Percentiles rank a stretch among this genome's conserved stretches.
Evolutionary conservation across 1,140 invertebrate genomes (phyloP).

Genomic region (Nephila pilipes): DNA sequence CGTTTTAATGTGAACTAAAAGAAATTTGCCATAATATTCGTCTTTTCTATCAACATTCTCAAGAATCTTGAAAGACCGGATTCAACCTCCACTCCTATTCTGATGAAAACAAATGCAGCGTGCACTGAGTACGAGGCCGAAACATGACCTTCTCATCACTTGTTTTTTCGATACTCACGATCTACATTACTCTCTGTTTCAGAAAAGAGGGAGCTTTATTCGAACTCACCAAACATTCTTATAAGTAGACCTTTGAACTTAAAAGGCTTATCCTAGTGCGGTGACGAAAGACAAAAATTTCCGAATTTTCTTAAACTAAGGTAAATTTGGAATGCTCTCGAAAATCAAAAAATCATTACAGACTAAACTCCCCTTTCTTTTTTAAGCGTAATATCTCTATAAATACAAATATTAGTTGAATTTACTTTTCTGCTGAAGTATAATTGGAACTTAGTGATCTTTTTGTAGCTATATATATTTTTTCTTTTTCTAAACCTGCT

Average conservation of each 20-base stretch:
- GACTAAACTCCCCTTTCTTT: no score
- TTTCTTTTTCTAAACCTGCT: no score
- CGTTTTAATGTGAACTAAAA: neutral
- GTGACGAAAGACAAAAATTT: no score
- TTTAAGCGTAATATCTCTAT: no score
- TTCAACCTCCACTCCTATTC: slow-evolving; percentile 34
- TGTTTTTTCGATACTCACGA: neutral
- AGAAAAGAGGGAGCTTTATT: neutral
- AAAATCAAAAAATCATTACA: no score
- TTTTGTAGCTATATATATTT: no score
- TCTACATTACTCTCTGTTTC: neutral
- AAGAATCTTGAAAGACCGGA: slow-evolving; percentile 52
- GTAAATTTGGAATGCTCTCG: no score
- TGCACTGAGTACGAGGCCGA: neutral
- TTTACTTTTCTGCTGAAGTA: no score
- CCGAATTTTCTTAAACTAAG: no score
- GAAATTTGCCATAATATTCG: neutral
- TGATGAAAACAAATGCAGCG: slow-evolving; percentile 32
- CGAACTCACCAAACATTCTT: neutral
- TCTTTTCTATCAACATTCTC: neutral
- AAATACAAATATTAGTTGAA: no score
- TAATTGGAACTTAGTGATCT: no score
- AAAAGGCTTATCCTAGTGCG: neutral
- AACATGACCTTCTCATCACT: slow-evolving; percentile 33
- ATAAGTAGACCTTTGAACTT: neutral